Conservation (phyloP, 2,888 invertebrate genomes). For the Cerceris ruficornis region DNA sequence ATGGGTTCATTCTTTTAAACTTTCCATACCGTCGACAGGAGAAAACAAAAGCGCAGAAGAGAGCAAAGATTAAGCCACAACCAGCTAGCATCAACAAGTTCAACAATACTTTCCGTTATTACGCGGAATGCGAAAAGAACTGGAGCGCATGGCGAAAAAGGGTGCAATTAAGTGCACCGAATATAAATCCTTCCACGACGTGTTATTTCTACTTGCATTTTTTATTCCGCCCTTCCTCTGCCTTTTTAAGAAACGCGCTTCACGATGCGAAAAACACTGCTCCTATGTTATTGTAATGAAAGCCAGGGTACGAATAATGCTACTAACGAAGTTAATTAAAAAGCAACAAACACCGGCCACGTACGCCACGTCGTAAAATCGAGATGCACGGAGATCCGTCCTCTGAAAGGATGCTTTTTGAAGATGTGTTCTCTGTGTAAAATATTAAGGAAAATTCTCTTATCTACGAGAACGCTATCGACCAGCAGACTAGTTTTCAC, state of each 20-base stretch:
- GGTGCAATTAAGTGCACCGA: too few relatives aligned
- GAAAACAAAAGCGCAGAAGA: background rate
- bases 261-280: too few relatives aligned
- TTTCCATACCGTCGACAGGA: background rate
- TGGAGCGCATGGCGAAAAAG: too few relatives aligned
- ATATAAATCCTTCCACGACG: too few relatives aligned
- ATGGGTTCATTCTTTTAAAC: background rate
- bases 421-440: slow-evolving; percentile 3
- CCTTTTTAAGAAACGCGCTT: too few relatives aligned
- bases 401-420: background rate
- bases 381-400: background rate
- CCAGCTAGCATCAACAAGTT: background rate
- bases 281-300: too few relatives aligned
- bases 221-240: too few relatives aligned
- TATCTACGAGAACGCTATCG: slow-evolving; percentile 24
- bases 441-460: slow-evolving; percentile 34
- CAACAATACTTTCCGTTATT: background rate
- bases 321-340: too few relatives aligned
- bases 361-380: background rate
- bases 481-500: slow-evolving; percentile 51
- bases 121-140: too few relatives aligned
- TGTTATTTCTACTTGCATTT: too few relatives aligned
- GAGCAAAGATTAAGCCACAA: background rate
- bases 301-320: too few relatives aligned
- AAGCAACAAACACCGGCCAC: too few relatives aligned